Base-by-base conservation (phyloP, 2,113 vertebrate genomes). In the Arothron firmamentum region DNA sequence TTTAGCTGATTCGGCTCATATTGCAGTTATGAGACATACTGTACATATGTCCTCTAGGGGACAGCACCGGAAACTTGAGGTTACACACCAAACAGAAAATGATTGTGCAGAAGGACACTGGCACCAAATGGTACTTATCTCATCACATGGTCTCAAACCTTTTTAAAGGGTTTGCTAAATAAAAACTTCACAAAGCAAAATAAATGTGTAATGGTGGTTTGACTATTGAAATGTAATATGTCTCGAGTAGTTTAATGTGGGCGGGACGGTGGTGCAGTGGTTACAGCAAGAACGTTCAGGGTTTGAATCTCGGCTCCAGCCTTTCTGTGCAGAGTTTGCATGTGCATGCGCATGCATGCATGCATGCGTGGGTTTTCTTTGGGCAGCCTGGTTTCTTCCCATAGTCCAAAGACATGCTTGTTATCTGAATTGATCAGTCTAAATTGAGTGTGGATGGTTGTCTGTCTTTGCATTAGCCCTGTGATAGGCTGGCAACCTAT, bases 1-100 rank as follows among this genome's bases (percentile, higher is more conserved):
- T 52, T 5, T 3, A 38, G 53, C 18, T 2, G 14, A 42, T 53
- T 55, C 10, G 51, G n/a, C 21, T 52, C 16, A 42, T n/a, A 23
- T 21, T 12, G 20, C 15, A 2, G 25, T 43, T 56, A 20, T 52
- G 9, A 55, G 18, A 25, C 19, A 25, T 61, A n/a, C n/a, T n/a
- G n/a, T n/a, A 45, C 55, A 45, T 19, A 3, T 41, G 64, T 56
- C 81, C 87, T 84, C 80, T 62, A 85, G 83, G 76, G 73, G 85
- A 84, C 43, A 63, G 73, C 62, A 84, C 41, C 80, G 65, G 31
- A 31, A 31, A 31, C 18, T 52, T 15, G 6, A 12, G 3, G 23
- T 54, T 50, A 2, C 6, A 73, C 41, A 34, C 15, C 2, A 60
- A 62, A 56, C 41, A 41, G 16, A 38, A 61, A n/a, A 43, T 18